A percentile compares a stretch with the other conserved stretches of the same genome.
Evolutionary conservation across 2,113 vertebrate genomes (phyloP).

Genomic region (Bubo bubo): DNA sequence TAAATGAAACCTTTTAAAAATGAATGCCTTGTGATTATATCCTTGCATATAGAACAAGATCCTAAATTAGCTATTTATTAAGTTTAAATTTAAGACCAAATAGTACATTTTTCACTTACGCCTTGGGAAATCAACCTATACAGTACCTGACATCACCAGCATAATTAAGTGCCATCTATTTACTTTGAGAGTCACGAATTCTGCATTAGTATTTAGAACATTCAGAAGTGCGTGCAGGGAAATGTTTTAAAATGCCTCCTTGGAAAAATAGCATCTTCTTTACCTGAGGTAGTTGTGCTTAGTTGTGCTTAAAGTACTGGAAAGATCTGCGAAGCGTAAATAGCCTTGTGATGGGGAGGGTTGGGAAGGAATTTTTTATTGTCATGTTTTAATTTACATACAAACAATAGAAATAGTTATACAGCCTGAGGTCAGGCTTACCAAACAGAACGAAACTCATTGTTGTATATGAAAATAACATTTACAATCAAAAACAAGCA

Average conservation of each 20-base stretch:
- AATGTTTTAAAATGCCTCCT: constrained; percentile 60
- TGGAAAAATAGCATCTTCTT: constrained; percentile 44
- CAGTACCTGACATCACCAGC: constrained; percentile 79
- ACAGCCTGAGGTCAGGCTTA: constrained; percentile 55
- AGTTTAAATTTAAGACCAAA: constrained; percentile 93
- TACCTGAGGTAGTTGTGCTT: constrained; percentile 69
- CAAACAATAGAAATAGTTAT: constrained; percentile 50
- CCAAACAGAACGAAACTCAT: constrained; percentile 52
- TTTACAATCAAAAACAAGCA: constrained; percentile 63
- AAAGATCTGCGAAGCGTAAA: constrained; percentile 70
- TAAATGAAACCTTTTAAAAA: constrained; percentile 98
- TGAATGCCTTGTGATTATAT: constrained; percentile 97
- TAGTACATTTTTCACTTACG: constrained; percentile 88
- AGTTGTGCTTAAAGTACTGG: constrained; percentile 71
- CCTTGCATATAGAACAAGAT: constrained; percentile 91
- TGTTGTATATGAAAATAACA: constrained; percentile 46
- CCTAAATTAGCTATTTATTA: constrained; percentile 99
- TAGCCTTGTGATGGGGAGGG: constrained; percentile 44
- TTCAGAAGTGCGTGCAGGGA: constrained; percentile 24
- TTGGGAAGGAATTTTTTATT: background rate
- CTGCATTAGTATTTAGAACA: constrained; percentile 76
- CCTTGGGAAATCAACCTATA: constrained; percentile 93
- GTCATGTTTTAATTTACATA: constrained; percentile 59
- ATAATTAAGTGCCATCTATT: constrained; percentile 80
- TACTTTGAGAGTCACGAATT: constrained; percentile 75